Percentiles rank a stretch among this genome's conserved stretches.
These are phyloP conservation scores for Chrysaora quinquecirrha DNA, from an alignment of 30 jellyfish, hydroid and myxozoan species.

Conservation along the genomic window DNA sequence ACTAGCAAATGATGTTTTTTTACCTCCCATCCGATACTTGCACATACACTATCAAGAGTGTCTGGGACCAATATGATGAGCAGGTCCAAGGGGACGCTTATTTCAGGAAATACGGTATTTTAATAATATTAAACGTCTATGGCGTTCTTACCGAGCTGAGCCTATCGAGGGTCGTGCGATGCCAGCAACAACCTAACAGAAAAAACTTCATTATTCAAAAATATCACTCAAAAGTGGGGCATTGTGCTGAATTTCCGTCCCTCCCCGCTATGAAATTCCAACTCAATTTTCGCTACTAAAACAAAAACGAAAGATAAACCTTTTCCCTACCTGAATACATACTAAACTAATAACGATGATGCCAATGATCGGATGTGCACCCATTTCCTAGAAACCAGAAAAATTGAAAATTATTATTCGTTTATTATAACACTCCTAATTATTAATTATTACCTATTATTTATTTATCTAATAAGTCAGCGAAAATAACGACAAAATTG, in stretches of 20 bases:
- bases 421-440: background rate
- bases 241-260: background rate
- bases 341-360: conserved; percentile 17
- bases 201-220: too few species aligned
- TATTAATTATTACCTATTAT: too few species aligned
- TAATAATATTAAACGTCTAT: too few species aligned
- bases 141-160: conserved; percentile 47
- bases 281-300: too few species aligned
- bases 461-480: too few species aligned
- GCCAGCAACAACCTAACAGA: conserved; percentile 55
- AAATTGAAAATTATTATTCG: background rate
- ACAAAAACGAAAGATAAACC: background rate
- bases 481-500: background rate
- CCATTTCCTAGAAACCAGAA: conserved; percentile 57
- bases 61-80: too few species aligned
- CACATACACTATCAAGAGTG: too few species aligned
- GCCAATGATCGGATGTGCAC: conserved; percentile 63
- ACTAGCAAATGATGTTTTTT: too few species aligned
- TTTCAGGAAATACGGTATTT: too few species aligned
- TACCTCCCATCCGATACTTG: too few species aligned
- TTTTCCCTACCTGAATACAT: conserved; percentile 30
- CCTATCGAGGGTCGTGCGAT: conserved; percentile 25
- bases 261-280: background rate
- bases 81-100: too few species aligned
- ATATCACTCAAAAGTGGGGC: background rate